Conservation (phyloP, 2,113 vertebrate genomes). For the Dicrurus megarhynchus region DNA sequence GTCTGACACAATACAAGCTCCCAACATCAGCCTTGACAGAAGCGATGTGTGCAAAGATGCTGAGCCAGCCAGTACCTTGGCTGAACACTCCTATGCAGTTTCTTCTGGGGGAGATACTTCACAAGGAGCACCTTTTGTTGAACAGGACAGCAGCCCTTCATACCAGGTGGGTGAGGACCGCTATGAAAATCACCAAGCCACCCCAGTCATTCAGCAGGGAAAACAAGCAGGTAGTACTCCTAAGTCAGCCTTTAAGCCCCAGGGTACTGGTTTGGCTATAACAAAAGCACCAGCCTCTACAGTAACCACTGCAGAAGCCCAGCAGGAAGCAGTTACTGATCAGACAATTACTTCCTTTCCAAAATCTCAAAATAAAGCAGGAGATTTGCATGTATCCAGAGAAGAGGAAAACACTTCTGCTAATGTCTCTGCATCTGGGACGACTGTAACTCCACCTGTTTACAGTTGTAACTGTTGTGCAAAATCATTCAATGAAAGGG, state of each 20-base stretch:
- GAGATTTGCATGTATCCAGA: conserved; percentile 27
- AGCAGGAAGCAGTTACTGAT: conserved; percentile 9
- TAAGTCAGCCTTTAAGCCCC: conserved; percentile 50
- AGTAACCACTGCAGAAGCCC: conserved; percentile 9
- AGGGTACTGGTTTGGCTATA: not conserved
- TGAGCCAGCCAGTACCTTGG: conserved; percentile 84
- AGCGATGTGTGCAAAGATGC: conserved; percentile 68
- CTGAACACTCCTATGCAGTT: conserved; percentile 93
- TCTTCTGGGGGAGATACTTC: conserved; percentile 74
- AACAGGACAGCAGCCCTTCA: conserved; percentile 27
- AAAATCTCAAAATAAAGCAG: conserved; percentile 41
- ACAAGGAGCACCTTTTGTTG: conserved; percentile 49
- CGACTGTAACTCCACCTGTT: conserved; percentile 69
- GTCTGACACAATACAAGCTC: conserved; percentile 72
- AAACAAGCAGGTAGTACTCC: conserved; percentile 55
- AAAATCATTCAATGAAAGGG: conserved; percentile 83
- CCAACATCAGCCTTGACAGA: conserved; percentile 62
- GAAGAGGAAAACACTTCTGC: conserved; percentile 61
- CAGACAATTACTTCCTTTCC: conserved; percentile 18
- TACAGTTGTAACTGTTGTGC: conserved; percentile 83
- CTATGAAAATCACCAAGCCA: conserved; percentile 29
- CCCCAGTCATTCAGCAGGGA: conserved; percentile 18
- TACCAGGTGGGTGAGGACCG: conserved; percentile 38
- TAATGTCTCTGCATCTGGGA: conserved; percentile 48
- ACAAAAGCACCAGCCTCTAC: conserved; percentile 35